These are phyloP conservation scores for Plestiodon gilberti DNA, from an alignment of 2,113 vertebrate species.

Conservation along the genomic window DNA sequence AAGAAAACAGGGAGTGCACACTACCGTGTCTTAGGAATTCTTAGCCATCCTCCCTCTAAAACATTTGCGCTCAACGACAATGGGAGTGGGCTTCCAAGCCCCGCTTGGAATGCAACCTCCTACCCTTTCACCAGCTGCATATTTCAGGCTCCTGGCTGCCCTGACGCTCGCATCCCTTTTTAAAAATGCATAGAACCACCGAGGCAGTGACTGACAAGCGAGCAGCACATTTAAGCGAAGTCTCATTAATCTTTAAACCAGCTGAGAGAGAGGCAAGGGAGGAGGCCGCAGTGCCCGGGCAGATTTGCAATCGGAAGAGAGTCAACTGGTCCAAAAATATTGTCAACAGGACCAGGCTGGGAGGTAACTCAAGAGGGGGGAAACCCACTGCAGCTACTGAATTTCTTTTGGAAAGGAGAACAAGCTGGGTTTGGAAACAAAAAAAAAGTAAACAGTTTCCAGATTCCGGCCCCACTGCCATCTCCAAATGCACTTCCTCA, in stretches of 20 bases:
- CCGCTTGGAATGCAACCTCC: too few species aligned
- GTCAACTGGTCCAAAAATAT: constrained; percentile 22
- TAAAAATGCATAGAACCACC: constrained; percentile 36
- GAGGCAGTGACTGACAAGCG: constrained; percentile 36
- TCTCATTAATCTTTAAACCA: constrained; percentile 60
- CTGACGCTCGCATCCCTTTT: constrained; percentile 35
- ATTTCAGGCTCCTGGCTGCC: not conserved
- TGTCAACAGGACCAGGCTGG: constrained; percentile 4
- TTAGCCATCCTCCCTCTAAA: not conserved
- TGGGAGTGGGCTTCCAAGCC: not conserved
- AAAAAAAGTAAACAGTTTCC: not conserved
- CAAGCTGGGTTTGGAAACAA: constrained; percentile 11
- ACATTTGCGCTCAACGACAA: not conserved
- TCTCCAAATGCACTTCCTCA: not conserved
- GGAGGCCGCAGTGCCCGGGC: too few species aligned
- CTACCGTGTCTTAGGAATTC: not conserved
- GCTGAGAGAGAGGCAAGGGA: too few species aligned
- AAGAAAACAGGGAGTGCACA: not conserved
- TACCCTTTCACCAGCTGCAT: not conserved
- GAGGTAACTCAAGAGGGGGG: constrained; percentile 43
- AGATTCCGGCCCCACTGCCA: not conserved
- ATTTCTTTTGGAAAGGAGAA: constrained; percentile 27
- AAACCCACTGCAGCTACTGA: not conserved
- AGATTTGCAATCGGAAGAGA: constrained; percentile 36
- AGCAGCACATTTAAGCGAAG: constrained; percentile 46